phyloP scores from a whole-genome alignment of 2,797 vertebrate species.

The Pseudopleuronectes americanus region DNA sequence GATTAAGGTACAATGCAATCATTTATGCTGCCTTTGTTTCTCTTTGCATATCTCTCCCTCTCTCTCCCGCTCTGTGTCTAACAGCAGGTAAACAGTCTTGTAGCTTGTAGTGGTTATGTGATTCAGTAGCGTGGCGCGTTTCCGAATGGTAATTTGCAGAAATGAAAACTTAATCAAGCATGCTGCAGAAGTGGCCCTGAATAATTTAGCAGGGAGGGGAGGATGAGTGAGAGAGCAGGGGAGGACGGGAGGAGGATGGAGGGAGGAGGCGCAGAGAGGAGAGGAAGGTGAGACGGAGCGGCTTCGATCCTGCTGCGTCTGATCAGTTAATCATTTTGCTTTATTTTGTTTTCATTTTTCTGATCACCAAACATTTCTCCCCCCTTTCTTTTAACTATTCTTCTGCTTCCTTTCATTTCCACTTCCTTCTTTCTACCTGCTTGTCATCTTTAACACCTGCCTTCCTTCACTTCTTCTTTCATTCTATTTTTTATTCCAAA shows the following conservation, averaged over 20 bases:
- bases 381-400: neutral
- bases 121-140: constrained; percentile 80
- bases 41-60: constrained; percentile 46
- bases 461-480: neutral
- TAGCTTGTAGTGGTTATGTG: constrained; percentile 81
- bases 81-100: constrained; percentile 86
- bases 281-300: constrained; percentile 31
- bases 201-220: constrained; percentile 86
- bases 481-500: neutral
- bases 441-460: neutral
- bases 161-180: constrained; percentile 96
- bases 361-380: neutral
- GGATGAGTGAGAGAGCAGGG: constrained; percentile 39
- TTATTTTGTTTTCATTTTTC: neutral
- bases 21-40: constrained; percentile 75
- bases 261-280: constrained; percentile 18
- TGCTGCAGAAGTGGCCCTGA: constrained; percentile 87
- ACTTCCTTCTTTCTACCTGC: neutral
- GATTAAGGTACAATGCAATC: constrained; percentile 74
- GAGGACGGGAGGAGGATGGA: constrained; percentile 30
- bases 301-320: neutral
- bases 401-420: neutral
- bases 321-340: neutral
- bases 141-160: constrained; percentile 89
- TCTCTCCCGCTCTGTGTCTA: constrained; percentile 14